Conservation (phyloP, 2,888 invertebrate genomes). For the Synergus laeviventris region DNA sequence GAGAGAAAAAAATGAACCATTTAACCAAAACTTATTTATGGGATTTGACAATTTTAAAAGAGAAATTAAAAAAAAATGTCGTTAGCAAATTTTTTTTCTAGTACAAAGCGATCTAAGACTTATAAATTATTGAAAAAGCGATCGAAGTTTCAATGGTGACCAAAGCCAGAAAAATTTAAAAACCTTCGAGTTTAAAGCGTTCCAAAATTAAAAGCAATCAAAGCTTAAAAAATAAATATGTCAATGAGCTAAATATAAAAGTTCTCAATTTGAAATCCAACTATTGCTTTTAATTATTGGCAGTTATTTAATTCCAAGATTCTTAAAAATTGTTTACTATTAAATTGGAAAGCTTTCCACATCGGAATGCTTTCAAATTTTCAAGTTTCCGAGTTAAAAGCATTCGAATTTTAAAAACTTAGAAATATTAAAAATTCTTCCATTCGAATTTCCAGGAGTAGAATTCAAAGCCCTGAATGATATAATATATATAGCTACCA, state of each 20-base stretch:
- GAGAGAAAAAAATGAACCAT: constrained; percentile 1
- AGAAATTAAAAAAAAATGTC: neutral
- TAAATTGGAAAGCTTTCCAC: too few species aligned
- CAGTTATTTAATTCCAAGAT: too few species aligned
- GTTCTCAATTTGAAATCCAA: too few species aligned
- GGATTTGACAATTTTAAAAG: neutral
- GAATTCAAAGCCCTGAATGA: neutral
- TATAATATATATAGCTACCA: constrained; percentile 17
- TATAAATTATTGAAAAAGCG: too few species aligned
- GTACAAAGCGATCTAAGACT: neutral
- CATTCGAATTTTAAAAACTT: neutral
- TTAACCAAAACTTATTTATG: neutral
- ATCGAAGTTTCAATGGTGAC: neutral
- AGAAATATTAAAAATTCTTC: neutral
- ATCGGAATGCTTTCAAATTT: too few species aligned
- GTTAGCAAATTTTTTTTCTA: neutral
- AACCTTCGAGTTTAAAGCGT: too few species aligned
- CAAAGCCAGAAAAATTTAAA: neutral
- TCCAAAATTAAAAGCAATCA: too few species aligned
- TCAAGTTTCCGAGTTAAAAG: too few species aligned
- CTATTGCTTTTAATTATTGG: too few species aligned
- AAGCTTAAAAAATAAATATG: too few species aligned
- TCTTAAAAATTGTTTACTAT: too few species aligned
- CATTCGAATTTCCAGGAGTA: neutral
- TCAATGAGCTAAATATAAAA: too few species aligned